A percentile compares a stretch with the other conserved stretches of the same genome.
phyloP scores from a whole-genome alignment of 2,888 invertebrate genomes.

The Danaus chrysippus region DNA sequence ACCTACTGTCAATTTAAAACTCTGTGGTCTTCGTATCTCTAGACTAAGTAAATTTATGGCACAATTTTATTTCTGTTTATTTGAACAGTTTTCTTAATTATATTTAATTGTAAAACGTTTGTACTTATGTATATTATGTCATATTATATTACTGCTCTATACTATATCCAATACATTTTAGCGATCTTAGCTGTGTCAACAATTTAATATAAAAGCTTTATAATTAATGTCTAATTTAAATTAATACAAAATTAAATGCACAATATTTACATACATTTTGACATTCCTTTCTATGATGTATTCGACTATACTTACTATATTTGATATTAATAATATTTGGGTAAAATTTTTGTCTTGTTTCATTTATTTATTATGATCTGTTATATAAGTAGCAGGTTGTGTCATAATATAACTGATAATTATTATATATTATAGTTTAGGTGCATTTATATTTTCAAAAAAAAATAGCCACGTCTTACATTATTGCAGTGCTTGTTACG shows the following conservation, averaged over 20 bases:
- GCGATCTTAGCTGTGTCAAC: no score
- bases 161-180: no score
- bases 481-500: background rate
- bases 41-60: slow-evolving; percentile 17
- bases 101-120: background rate
- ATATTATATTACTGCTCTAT: no score
- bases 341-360: slow-evolving; percentile 10
- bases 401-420: slow-evolving; percentile 46
- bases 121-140: background rate
- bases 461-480: slow-evolving; percentile 22
- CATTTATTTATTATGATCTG: no score
- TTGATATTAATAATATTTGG: background rate
- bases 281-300: background rate
- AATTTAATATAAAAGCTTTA: no score
- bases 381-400: slow-evolving; percentile 46
- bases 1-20: slow-evolving; percentile 29
- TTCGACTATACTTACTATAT: background rate
- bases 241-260: background rate
- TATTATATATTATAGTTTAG: slow-evolving; percentile 39
- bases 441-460: slow-evolving; percentile 53
- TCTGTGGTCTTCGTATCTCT: slow-evolving; percentile 25
- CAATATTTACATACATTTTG: slow-evolving; percentile 1
- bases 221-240: no score
- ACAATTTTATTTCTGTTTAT: slow-evolving; percentile 10
- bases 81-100: slow-evolving; percentile 11